Evolutionary conservation across 2,888 invertebrate species (phyloP), one percentile per base, ranked within the genome.

Genomic region (Meteorus cinctellus): DNA sequence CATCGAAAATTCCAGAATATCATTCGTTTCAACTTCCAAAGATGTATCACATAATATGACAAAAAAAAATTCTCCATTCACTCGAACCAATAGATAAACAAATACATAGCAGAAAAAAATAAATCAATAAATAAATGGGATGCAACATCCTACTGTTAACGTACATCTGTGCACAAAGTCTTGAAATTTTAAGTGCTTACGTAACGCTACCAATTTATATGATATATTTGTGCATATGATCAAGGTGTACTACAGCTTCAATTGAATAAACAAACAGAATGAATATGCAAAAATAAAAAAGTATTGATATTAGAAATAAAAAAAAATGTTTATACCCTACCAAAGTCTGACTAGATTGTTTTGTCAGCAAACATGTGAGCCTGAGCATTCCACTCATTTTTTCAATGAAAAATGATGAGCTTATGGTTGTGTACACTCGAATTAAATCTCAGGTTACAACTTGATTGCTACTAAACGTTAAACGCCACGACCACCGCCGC

Each of bases 301-400:
- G n/a, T n/a, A n/a, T 24, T 5, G 82, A 79, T 84, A 85, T 86
- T 86, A 86, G 81, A 72, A 85, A 85, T 86, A 59, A 41, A 16
- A 62, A 31, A 70, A 59, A 48, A 19, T 34, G 8, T 41, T 12
- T 45, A 29, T 31, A 34, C 29, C 85, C 79, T 81, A 87, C 87
- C 84, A 86, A 79, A 36, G 83, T 60, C 55, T 74, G 74, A 77
- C 60, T 77, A 34, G 77, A 78, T 70, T 85, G 85, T 81, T 83
- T 86, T 71, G 85, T 82, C 60, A 88, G 81, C 69, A 86, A 78
- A 73, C 83, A 82, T 82, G 88, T 85, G 60, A 88, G 79, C 82
- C 87, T 88, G 79, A 88, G 81, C 78, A 88, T 81, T 77, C 87
- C 84, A 77, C 84, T 88, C 88, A 88, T 88, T 74, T 76, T 82